Evolutionary conservation across 2,797 vertebrate species (phyloP), one percentile per base, ranked within the genome.

Genomic region (Alauda arvensis): DNA sequence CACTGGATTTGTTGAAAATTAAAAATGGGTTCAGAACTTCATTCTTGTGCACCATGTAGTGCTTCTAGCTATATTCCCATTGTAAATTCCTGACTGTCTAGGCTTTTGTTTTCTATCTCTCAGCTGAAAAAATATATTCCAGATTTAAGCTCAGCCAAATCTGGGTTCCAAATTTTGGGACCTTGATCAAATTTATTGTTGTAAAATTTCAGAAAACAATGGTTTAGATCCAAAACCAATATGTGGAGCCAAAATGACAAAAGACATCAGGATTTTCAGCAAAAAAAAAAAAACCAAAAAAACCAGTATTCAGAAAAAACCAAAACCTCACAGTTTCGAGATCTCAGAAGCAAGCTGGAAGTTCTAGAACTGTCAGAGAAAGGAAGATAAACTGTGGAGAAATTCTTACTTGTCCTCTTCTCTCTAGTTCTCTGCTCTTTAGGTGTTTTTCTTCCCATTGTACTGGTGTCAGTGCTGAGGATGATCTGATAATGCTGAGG

Each of bases 191-290:
- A 51, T 14, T 42, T 61, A 18, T 31, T 85, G 65, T 83, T 85
- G 34, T 16, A 89, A 69, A 89, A 67, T 76, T 90, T 72, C 37
- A 87, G 68, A 87, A 80, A 76, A 87, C 56, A 77, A 66, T 89
- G n/a, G 19, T 82, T 82, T 69, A 63, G n/a, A 53, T 53, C 17
- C 28, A 82, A 53, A 94, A 70, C 25, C 21, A 89, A 28, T 46
- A 37, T 83, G 45, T 59, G 28, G 39, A 85, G 55, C 18, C 60
- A 89, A 89, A 81, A 56, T 39, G 3, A 66, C 23, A 75, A 55
- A 80, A 83, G 23, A 25, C 14, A 60, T 8, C 10, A 43, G n/a
- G 6, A 83, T 51, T 81, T 83, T 60, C 53, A 43, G 14, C 14
- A 87, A 78, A 87, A 59, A 7, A 0, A 76, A 62, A 66, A 34